Conservation (phyloP, 2,113 vertebrate genomes). For the Polyodon spathula region DNA sequence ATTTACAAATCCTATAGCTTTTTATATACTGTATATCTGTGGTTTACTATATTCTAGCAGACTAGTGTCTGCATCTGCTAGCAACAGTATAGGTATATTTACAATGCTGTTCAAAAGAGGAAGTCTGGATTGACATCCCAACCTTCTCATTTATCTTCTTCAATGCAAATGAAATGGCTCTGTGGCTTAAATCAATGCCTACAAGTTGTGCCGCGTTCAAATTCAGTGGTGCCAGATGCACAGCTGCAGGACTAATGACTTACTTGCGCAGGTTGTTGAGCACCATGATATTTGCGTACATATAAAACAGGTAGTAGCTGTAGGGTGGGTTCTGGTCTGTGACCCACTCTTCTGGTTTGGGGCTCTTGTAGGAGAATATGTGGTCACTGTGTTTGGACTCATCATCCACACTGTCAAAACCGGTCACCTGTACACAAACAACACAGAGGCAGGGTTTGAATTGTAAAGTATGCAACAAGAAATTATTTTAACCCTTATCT, state of each 20-base stretch:
- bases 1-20: too few relatives aligned
- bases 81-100: too few relatives aligned
- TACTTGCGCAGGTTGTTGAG: constrained; percentile 94
- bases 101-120: too few relatives aligned
- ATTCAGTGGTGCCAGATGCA: too few relatives aligned
- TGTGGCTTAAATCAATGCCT: too few relatives aligned
- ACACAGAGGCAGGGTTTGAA: neutral
- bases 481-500: neutral
- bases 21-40: too few relatives aligned
- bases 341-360: constrained; percentile 82
- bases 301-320: constrained; percentile 94
- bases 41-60: too few relatives aligned
- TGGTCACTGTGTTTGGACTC: constrained; percentile 97
- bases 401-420: constrained; percentile 96
- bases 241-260: constrained; percentile 35
- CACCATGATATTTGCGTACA: constrained; percentile 97
- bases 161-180: too few relatives aligned
- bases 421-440: constrained; percentile 68
- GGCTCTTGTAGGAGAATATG: constrained; percentile 90
- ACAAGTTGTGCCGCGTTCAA: too few relatives aligned
- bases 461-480: neutral
- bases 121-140: too few relatives aligned
- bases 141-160: too few relatives aligned
- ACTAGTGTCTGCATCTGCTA: too few relatives aligned
- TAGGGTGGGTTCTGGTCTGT: constrained; percentile 85